These are phyloP conservation scores for Heliopora coerulea DNA, from an alignment of 92 coral and sea anemone species.

Conservation along the genomic window DNA sequence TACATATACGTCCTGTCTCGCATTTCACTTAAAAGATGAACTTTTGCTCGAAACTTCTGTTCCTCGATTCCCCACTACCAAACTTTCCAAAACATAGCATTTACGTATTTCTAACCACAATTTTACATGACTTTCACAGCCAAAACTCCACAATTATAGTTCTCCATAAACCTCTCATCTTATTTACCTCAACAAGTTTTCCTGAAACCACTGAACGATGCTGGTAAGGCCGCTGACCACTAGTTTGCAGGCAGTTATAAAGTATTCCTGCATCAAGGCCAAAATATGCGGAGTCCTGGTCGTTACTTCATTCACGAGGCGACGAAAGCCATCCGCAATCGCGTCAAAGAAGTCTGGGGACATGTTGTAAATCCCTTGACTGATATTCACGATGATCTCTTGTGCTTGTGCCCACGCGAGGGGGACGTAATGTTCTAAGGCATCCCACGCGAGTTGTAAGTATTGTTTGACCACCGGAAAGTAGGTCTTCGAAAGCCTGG, in stretches of 20 bases:
- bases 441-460: slow-evolving; percentile 69
- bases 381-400: slow-evolving; percentile 52
- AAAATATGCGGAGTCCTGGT: slow-evolving; percentile 86
- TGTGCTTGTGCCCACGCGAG: slow-evolving; percentile 60
- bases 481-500: slow-evolving; percentile 61
- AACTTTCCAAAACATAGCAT: too few relatives aligned
- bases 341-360: slow-evolving; percentile 90
- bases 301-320: slow-evolving; percentile 69
- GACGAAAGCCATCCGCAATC: slow-evolving; percentile 71
- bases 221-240: slow-evolving; percentile 66
- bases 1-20: too few relatives aligned
- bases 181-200: not conserved
- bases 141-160: too few relatives aligned
- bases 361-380: slow-evolving; percentile 71
- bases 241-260: slow-evolving; percentile 74
- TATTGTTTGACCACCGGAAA: slow-evolving; percentile 77
- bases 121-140: too few relatives aligned
- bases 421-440: slow-evolving; percentile 73
- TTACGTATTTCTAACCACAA: too few relatives aligned
- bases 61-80: too few relatives aligned
- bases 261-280: slow-evolving; percentile 90
- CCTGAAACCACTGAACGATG: slow-evolving; percentile 66
- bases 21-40: too few relatives aligned
- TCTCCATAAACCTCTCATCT: not conserved
- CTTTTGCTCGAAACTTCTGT: too few relatives aligned